Conservation (phyloP, 1,140 invertebrate species). For the Drosophila funebris region DNA sequence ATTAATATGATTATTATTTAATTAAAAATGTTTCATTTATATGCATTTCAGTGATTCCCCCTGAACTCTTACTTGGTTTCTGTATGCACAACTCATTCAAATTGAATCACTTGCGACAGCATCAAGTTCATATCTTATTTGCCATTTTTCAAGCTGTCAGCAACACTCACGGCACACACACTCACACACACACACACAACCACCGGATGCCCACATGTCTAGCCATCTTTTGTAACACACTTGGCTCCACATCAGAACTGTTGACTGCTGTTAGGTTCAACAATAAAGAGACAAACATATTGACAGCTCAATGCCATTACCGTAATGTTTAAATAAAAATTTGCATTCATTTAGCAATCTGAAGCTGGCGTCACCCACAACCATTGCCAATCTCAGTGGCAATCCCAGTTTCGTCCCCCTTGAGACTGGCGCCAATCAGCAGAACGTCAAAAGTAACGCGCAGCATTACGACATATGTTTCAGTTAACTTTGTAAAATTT, state of each 20-base stretch:
- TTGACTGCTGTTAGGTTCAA: conserved; percentile 32
- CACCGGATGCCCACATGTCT: neutral
- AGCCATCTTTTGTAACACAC: conserved; percentile 1
- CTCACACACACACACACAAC: neutral
- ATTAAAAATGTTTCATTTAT: neutral
- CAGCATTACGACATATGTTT: conserved; percentile 65
- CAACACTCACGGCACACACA: conserved; percentile 45
- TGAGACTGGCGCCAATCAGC: conserved; percentile 60
- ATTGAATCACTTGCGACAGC: conserved; percentile 43
- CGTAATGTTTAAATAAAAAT: conserved; percentile 80
- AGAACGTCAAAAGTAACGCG: conserved; percentile 62
- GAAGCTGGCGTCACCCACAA: conserved; percentile 23
- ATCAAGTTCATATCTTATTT: conserved; percentile 57
- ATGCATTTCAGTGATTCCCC: neutral
- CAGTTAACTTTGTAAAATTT: conserved; percentile 65
- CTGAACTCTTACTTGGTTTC: neutral
- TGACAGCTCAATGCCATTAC: conserved; percentile 79
- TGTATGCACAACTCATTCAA: conserved; percentile 23
- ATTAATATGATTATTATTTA: neutral
- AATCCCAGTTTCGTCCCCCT: neutral
- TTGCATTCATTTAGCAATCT: conserved; percentile 72
- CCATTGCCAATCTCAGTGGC: neutral
- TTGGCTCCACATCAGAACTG: neutral
- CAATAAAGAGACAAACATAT: conserved; percentile 76
- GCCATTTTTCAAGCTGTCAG: conserved; percentile 73